A percentile compares a stretch with the other conserved stretches of the same genome.
These are phyloP conservation scores for Cyrtodaria siliqua DNA, from an alignment of 2,888 invertebrate species.

Conservation along the genomic window DNA sequence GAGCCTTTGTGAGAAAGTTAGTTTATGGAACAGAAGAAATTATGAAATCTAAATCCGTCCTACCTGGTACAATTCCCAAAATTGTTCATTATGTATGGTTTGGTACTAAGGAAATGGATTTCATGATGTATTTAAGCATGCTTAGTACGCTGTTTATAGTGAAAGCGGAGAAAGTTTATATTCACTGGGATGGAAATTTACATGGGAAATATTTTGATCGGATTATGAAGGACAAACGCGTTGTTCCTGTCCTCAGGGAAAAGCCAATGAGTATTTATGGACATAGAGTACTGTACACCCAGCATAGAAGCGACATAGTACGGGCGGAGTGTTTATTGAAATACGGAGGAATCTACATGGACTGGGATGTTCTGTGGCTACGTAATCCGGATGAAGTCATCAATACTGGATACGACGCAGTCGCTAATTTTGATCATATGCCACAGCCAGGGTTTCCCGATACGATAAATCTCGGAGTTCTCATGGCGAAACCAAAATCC, in stretches of 20 bases:
- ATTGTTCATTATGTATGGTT: slow-evolving; percentile 84
- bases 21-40: slow-evolving; percentile 72
- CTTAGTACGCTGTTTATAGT: slow-evolving; percentile 79
- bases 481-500: slow-evolving; percentile 77
- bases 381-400: slow-evolving; percentile 72
- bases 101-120: slow-evolving; percentile 75
- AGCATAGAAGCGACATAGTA: slow-evolving; percentile 82
- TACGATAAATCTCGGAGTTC: slow-evolving; percentile 77
- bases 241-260: slow-evolving; percentile 68
- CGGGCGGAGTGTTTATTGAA: slow-evolving; percentile 81
- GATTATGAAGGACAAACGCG: slow-evolving; percentile 68
- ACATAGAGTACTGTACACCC: slow-evolving; percentile 71
- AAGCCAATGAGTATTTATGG: slow-evolving; percentile 70
- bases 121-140: slow-evolving; percentile 81
- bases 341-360: slow-evolving; percentile 84
- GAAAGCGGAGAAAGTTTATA: slow-evolving; percentile 77
- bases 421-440: slow-evolving; percentile 82
- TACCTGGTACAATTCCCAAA: slow-evolving; percentile 76
- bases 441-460: slow-evolving; percentile 70
- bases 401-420: slow-evolving; percentile 74
- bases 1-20: slow-evolving; percentile 62
- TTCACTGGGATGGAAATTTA: slow-evolving; percentile 79
- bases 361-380: slow-evolving; percentile 83
- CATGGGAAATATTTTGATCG: slow-evolving; percentile 76
- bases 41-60: slow-evolving; percentile 34